Evolutionary conservation across 2,113 vertebrate genomes (phyloP), one percentile per base, ranked within the genome.

Genomic region (Antechinus flavipes): DNA sequence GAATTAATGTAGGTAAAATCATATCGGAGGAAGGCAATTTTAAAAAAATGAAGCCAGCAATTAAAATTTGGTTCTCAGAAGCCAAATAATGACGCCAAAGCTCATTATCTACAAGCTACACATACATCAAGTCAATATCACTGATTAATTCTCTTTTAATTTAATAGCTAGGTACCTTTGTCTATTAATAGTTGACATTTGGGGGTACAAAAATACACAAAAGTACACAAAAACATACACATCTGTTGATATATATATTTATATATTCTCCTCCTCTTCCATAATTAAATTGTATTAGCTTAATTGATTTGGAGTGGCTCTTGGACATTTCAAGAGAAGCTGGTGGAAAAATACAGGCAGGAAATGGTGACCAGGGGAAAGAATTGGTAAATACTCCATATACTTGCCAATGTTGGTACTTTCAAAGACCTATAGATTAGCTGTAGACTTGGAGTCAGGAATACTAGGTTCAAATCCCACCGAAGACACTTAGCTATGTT

Each of bases 81-180:
- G 56, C 90, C 58, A 96, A 94, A 50, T 90, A 91, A 46, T 10
- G 14, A 42, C 58, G 89, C 92, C 52, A 92, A 47, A 91, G 50
- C 93, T 27, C 19, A 50, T 96, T 96, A 54, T 92, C 47, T 89
- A 54, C 94, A 97, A 96, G 54, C 53, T 92, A 54, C 54, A 91
- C 3, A 52, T 93, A 95, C 19, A 50, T 92, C 93, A 98, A 97
- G 96, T 97, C 96, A 94, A 93, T 96, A 89, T 30, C 61, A 93
- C 14, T 95, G 92, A 98, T 95, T 30, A 97, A 96, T 98, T 35
- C 30, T 35, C 35, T 96, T 96, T 93, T 98, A 94, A 11, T 96
- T 97, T 97, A 93, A 84, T 91, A 91, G 92, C 93, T 90, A 94
- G 68, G 92, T 90, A 95, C 91, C 96, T 97, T 94, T 97, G 0